Conservation (phyloP, 2,888 invertebrate genomes). For the Volucella zonaria region DNA sequence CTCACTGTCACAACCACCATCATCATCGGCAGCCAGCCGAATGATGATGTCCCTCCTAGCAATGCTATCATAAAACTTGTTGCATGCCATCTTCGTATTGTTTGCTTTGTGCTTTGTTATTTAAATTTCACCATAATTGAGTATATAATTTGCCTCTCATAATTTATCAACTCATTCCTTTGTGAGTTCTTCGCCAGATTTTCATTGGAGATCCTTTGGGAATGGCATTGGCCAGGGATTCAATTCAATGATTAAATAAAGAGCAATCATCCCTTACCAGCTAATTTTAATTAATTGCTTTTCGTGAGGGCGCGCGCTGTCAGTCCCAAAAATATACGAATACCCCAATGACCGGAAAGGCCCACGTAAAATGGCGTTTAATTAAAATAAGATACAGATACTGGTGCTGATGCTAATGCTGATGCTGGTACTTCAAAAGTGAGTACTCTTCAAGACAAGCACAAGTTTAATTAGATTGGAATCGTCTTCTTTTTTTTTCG, state of each 20-base stretch:
- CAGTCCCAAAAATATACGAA: constrained; percentile 9
- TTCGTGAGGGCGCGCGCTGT: not conserved
- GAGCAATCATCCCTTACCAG: constrained; percentile 30
- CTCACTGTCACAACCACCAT: too few relatives aligned
- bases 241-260: constrained; percentile 12
- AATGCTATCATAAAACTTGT: constrained; percentile 21
- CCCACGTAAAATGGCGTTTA: constrained; percentile 27
- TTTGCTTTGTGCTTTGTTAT: constrained; percentile 1
- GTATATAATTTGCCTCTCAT: constrained; percentile 17
- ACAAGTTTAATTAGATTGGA: constrained; percentile 54
- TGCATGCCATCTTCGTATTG: constrained; percentile 7
- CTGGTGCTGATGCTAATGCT: too few relatives aligned
- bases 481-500: constrained; percentile 3
- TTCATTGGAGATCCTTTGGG: not conserved
- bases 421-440: not conserved
- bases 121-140: constrained; percentile 31
- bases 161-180: constrained; percentile 27
- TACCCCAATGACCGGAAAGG: constrained; percentile 11
- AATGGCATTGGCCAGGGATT: not conserved
- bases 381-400: constrained; percentile 38
- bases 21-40: constrained; percentile 1
- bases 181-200: not conserved
- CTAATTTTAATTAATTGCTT: constrained; percentile 39
- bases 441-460: constrained; percentile 3
- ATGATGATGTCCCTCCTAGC: not conserved